Conservation (phyloP, 1,140 invertebrate genomes). For the Calephelis nemesis region DNA sequence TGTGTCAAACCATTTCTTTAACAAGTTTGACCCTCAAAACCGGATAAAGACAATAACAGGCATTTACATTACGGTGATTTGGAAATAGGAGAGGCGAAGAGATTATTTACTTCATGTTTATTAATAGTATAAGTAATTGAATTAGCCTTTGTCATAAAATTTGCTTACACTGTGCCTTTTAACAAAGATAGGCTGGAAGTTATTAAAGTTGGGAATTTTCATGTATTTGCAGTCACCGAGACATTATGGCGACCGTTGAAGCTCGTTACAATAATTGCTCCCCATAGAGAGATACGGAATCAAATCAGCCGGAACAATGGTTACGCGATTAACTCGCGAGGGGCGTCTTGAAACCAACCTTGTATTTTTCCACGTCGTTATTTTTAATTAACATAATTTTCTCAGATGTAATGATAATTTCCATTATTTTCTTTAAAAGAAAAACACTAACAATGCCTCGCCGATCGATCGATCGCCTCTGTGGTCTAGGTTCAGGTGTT, state of each 20-base stretch:
- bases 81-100: no score
- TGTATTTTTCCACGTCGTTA: not conserved
- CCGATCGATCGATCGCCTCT: no score
- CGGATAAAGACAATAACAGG: no score
- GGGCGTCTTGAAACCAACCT: slow-evolving; percentile 37
- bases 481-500: no score
- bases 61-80: no score
- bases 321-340: slow-evolving; percentile 53
- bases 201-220: not conserved
- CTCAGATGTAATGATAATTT: no score
- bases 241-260: slow-evolving; percentile 27
- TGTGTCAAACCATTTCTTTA: no score
- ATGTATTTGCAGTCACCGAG: not conserved
- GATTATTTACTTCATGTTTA: no score
- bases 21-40: no score
- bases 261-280: slow-evolving; percentile 46
- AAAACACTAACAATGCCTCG: no score
- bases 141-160: not conserved
- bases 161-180: not conserved
- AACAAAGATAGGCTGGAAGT: no score
- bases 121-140: not conserved
- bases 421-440: no score
- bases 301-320: slow-evolving; percentile 68
- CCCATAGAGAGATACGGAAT: slow-evolving; percentile 64
- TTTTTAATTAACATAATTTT: slow-evolving; percentile 1